phyloP scores from a whole-genome alignment of 2,888 invertebrate species.

The Drosophila ezoana region DNA sequence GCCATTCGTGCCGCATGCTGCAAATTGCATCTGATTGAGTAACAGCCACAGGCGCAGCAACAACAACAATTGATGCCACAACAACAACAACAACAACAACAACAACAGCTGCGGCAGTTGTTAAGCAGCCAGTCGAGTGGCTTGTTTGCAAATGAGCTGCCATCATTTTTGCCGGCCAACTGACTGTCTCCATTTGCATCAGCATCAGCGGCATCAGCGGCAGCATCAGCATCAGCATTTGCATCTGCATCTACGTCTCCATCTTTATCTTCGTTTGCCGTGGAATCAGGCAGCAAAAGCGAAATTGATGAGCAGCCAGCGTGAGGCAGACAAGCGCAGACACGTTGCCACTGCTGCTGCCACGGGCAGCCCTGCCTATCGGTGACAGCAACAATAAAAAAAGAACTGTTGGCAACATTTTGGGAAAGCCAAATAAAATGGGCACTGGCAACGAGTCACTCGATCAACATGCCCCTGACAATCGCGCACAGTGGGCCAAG shows the following conservation, averaged over 20 bases:
- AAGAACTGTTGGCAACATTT: conserved; percentile 72
- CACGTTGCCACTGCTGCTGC: conserved; percentile 33
- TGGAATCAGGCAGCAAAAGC: conserved; percentile 10
- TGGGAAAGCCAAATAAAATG: conserved; percentile 67
- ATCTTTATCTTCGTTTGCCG: conserved; percentile 23
- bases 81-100: conserved; percentile 19
- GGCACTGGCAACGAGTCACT: conserved; percentile 66
- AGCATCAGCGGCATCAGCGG: not conserved
- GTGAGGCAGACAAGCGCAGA: conserved; percentile 51
- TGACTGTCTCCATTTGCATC: conserved; percentile 32
- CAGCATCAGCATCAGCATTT: not conserved
- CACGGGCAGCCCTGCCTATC: conserved; percentile 54
- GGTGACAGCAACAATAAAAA: conserved; percentile 76
- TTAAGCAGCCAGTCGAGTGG: conserved; percentile 51
- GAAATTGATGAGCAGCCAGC: conserved; percentile 69
- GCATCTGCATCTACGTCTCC: conserved; percentile 1
- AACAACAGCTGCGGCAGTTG: conserved; percentile 38
- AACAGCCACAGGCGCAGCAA: conserved; percentile 35
- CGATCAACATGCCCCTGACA: conserved; percentile 58
- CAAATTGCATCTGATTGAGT: conserved; percentile 73
- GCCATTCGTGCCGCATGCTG: conserved; percentile 39
- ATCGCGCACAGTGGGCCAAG: conserved; percentile 13
- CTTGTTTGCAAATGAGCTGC: conserved; percentile 76
- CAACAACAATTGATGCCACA: conserved; percentile 30
- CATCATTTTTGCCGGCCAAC: conserved; percentile 67